phyloP scores from a whole-genome alignment of 2,113 vertebrate species.

The Aptenodytes patagonicus region DNA sequence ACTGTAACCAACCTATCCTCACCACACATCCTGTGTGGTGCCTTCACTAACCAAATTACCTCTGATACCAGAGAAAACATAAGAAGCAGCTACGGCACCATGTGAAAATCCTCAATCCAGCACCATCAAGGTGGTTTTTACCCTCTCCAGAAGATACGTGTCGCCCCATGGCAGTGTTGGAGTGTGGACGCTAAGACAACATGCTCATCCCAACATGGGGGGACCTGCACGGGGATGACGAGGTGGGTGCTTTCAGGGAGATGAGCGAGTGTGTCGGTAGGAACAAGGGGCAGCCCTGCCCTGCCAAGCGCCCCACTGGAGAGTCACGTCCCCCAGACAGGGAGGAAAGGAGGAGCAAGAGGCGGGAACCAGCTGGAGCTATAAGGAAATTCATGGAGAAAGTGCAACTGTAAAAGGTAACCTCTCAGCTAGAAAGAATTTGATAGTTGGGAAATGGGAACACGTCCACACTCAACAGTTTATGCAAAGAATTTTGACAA shows the following conservation, averaged over 20 bases:
- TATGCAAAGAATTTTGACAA: slow-evolving; percentile 55
- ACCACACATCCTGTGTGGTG: rapidly evolving
- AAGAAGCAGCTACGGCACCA: neutral
- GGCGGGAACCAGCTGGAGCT: neutral
- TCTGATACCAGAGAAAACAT: neutral
- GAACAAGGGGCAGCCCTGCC: neutral
- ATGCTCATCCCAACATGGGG: rapidly evolving
- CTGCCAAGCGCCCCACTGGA: rapidly evolving
- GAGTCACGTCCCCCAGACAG: neutral
- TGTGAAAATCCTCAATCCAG: neutral
- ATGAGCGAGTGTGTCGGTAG: rapidly evolving
- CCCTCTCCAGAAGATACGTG: neutral
- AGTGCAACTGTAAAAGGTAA: neutral
- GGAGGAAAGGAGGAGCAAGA: neutral
- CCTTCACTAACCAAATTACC: neutral
- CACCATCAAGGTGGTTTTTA: neutral
- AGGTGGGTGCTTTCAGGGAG: rapidly evolving
- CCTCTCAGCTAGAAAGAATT: neutral
- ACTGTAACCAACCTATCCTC: neutral
- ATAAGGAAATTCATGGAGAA: neutral
- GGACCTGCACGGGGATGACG: rapidly evolving
- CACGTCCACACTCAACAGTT: neutral
- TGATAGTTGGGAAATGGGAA: neutral
- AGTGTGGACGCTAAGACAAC: neutral
- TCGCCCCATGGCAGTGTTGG: neutral